Evolutionary conservation across 1,140 invertebrate species (phyloP), one percentile per base, ranked within the genome.

Genomic region (Adoxophyes honmai): DNA sequence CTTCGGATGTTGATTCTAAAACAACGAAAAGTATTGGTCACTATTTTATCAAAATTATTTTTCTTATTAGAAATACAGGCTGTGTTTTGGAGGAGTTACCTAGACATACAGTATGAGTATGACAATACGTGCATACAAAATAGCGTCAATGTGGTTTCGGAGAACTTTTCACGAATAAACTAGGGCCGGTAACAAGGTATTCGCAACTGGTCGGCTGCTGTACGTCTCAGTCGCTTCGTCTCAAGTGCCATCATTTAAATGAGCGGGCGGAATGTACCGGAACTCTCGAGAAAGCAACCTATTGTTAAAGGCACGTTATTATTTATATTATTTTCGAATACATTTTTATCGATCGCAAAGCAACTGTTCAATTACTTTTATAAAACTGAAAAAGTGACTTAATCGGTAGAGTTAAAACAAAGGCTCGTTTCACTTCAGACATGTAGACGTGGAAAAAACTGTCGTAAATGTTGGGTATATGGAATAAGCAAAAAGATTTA

Each of bases 1-100:
- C 82, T 55, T 86, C 86, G 33, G 82, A 83, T 55, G 82, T 85
- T 62, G 85, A 78, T 79, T 88, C 86, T 88, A 58, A 13, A 86
- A 86, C 69, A 81, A 84, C 56, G 51, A 4, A 67, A 68, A 44
- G 36, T n/a, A 54, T 64, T 44, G 55, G 44, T 48, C 53, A 61
- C 21, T 53, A 33, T 60, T 38, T 7, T 53, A n/a, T n/a, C n/a
- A n/a, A n/a, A n/a, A n/a, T n/a, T n/a, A n/a, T n/a, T n/a, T n/a
- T n/a, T n/a, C n/a, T n/a, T n/a, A n/a, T n/a, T 37, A 55, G 37
- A 38, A 15, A 33, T 44, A 28, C 2, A 28, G 6, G 6, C 2
- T 28, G 21, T 28, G 21, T 28, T 28, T 3, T 28, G 21, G n/a
- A n/a, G n/a, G n/a, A n/a, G n/a, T n/a, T n/a, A n/a, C n/a, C n/a